Conservation (phyloP, 2,888 invertebrate species). For the Drosophila sordidula region DNA sequence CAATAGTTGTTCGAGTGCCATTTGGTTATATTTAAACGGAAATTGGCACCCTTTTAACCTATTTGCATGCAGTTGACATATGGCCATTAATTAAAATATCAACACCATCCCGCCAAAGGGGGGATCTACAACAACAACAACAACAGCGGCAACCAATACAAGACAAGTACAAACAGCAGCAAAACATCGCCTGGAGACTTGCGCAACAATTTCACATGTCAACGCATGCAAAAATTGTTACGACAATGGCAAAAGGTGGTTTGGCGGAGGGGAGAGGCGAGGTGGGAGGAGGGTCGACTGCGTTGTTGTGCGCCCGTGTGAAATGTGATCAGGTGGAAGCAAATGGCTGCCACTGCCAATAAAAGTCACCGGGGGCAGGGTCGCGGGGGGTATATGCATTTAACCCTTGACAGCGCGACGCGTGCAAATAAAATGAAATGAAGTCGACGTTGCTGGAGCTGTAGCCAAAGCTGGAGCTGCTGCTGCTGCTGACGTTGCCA, state of each 20-base stretch:
- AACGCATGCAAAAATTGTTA: constrained; percentile 67
- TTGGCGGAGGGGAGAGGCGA: background rate
- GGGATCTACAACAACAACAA: constrained; percentile 5
- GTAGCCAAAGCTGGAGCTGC: constrained; percentile 7
- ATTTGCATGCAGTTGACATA: constrained; percentile 63
- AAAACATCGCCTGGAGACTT: constrained; percentile 69
- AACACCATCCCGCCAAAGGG: constrained; percentile 37
- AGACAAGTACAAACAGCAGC: constrained; percentile 38
- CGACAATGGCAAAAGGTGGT: background rate
- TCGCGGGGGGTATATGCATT: constrained; percentile 44
- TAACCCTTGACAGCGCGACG: constrained; percentile 67
- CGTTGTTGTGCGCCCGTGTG: constrained; percentile 32
- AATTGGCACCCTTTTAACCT: constrained; percentile 63
- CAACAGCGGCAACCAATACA: constrained; percentile 25
- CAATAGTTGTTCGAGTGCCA: constrained; percentile 10
- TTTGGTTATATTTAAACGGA: constrained; percentile 35
- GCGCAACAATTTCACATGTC: constrained; percentile 74
- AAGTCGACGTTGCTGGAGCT: constrained; percentile 24
- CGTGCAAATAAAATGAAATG: constrained; percentile 65
- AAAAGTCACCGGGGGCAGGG: constrained; percentile 53
- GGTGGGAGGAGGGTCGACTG: constrained; percentile 6
- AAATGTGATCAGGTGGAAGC: constrained; percentile 73
- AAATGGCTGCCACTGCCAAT: constrained; percentile 64
- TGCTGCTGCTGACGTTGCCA: constrained; percentile 49
- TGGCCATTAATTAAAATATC: constrained; percentile 69